Conservation (phyloP, 2,888 invertebrate genomes). For the Pachymerium ferrugineum region DNA sequence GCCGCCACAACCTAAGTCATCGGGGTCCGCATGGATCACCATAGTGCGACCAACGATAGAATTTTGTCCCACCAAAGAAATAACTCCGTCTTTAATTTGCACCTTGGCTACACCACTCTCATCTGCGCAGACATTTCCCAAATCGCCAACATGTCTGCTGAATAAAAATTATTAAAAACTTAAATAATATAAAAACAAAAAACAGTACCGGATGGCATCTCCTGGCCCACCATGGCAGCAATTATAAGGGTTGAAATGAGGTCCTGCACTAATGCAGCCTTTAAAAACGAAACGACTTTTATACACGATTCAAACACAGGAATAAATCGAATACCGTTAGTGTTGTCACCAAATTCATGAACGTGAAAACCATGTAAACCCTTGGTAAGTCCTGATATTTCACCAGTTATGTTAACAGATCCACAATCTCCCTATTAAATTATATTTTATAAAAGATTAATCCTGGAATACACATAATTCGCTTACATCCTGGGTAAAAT, state of each 20-base stretch:
- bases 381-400: conserved; percentile 67
- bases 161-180: not conserved
- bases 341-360: conserved; percentile 94
- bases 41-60: conserved; percentile 78
- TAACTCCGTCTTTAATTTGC: conserved; percentile 57
- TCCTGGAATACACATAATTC: not conserved
- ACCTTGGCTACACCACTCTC: conserved; percentile 62
- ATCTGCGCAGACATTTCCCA: conserved; percentile 73
- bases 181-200: conserved; percentile 10
- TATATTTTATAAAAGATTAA: not conserved
- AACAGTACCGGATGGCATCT: conserved; percentile 52
- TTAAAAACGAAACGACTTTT: too few relatives aligned
- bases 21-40: conserved; percentile 84
- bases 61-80: conserved; percentile 63
- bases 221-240: conserved; percentile 77
- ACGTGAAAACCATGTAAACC: conserved; percentile 88
- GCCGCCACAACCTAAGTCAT: conserved; percentile 88
- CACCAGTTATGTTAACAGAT: conserved; percentile 62
- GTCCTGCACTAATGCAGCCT: conserved; percentile 80
- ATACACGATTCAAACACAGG: too few relatives aligned
- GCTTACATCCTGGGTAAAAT: conserved; percentile 9
- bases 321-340: conserved; percentile 62
- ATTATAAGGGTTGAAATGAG: conserved; percentile 82
- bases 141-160: conserved; percentile 85
- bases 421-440: conserved; percentile 54